Evolutionary conservation across 2,113 vertebrate species (phyloP).

Genomic region (Oreocharis arfaki): DNA sequence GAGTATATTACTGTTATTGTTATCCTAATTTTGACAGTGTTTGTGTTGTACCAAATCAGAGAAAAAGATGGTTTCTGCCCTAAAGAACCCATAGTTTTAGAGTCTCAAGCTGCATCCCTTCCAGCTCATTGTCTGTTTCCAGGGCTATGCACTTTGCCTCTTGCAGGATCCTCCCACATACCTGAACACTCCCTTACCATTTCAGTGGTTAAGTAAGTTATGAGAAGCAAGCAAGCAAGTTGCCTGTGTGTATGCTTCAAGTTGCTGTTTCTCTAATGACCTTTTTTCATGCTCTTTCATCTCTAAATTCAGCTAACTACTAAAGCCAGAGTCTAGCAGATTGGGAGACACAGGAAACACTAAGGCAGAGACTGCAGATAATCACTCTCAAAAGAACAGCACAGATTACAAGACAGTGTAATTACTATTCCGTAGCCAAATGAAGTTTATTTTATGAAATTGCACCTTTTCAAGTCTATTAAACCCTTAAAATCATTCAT

Average conservation of each 20-base stretch:
- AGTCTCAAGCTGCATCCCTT: neutral
- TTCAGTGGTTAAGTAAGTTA: neutral
- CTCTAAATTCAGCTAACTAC: slow-evolving; percentile 39
- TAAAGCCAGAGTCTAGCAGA: neutral
- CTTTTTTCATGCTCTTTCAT: neutral
- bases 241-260: neutral
- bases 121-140: neutral
- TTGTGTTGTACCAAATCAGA: neutral
- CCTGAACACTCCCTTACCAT: neutral
- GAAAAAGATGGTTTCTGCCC: neutral
- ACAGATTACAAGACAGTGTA: neutral
- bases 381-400: neutral
- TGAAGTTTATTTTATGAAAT: slow-evolving; percentile 46
- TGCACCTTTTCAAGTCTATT: slow-evolving; percentile 14
- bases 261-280: neutral
- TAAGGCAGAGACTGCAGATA: neutral
- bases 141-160: neutral
- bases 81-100: neutral
- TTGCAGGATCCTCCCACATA: neutral
- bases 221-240: neutral
- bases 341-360: neutral
- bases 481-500: slow-evolving; percentile 12
- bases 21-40: neutral
- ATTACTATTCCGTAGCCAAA: neutral
- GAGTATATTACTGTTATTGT: neutral